Evolutionary conservation across 2,113 vertebrate genomes (phyloP).

Genomic region (Oenanthe melanoleuca): DNA sequence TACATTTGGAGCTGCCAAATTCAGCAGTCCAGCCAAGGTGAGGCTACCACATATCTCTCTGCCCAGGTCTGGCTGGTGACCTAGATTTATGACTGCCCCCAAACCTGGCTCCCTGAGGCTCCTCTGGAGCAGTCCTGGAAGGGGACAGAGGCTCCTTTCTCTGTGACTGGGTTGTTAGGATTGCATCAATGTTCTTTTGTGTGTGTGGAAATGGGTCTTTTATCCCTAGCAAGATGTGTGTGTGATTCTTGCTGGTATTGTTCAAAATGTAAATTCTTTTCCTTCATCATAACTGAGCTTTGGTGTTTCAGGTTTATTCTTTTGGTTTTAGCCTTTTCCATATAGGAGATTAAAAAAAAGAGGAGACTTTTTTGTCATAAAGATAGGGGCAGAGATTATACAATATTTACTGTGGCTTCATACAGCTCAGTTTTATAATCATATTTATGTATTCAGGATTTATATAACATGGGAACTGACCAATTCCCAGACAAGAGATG

Average conservation of each 20-base stretch:
- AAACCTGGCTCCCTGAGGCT: neutral
- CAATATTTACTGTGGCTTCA: neutral
- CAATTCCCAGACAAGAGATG: neutral
- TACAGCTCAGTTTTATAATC: constrained; percentile 7
- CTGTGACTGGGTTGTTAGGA: fast-evolving
- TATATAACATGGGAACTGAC: constrained; percentile 30
- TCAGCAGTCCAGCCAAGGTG: neutral
- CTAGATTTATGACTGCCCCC: neutral
- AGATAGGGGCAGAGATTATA: neutral
- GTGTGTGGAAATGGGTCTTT: neutral
- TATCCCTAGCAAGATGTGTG: neutral
- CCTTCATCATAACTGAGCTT: neutral
- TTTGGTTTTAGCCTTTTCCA: neutral
- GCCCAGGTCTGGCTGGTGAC: neutral
- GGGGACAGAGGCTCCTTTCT: neutral
- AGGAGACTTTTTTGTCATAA: neutral
- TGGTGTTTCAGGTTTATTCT: neutral
- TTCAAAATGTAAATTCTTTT: neutral
- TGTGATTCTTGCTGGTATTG: neutral
- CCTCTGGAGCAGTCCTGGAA: neutral
- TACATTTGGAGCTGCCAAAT: neutral
- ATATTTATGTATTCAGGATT: constrained; percentile 6
- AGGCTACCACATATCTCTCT: too few species aligned
- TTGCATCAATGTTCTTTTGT: neutral
- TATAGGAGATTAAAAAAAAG: fast-evolving